Evolutionary conservation across 2,797 vertebrate genomes (phyloP), one percentile per base, ranked within the genome.

Genomic region (Steatocranus sp.): DNA sequence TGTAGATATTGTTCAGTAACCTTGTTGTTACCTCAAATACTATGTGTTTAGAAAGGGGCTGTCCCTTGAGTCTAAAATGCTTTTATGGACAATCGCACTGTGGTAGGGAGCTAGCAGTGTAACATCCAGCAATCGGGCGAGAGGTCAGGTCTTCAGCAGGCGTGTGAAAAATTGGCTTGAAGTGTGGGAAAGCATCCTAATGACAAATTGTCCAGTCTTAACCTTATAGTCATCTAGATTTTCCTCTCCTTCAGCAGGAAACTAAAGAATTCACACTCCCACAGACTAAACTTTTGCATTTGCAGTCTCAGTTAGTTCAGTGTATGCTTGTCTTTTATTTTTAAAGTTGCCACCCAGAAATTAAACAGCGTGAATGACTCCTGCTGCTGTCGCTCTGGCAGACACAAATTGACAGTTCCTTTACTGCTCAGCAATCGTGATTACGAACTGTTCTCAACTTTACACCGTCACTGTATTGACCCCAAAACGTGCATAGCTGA

Each of bases 261-360:
- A 48, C 9, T n/a, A 70, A 30, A 41, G 66, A 8, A n/a, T 27
- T 48, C 68, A 73, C 25, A 48, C 43, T 73, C 10, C 41, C 66
- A 46, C 66, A 46, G 25, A 70, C 6, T 70, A 46, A 8, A 27
- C 41, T 1, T 70, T 43, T 0, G 23, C 14, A 27, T 43, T 68
- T 68, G 38, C 63, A 68, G 20, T 68, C 4, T 68, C 8, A 25
- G 5, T 20, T 41, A 68, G 36, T 46, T 70, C 66, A 27, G 15
- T 8, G 66, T 46, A 11, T 3, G 9, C 23, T 6, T 48, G 14
- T 17, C 43, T 46, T 70, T 70, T 70, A 46, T 27, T 70, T 46
- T 46, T 11, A 73, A 73, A 73, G 25, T 48, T 73, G 68, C 17
- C 43, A 73, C 25, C 68, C 23, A 73, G 25, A 73, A 73, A 73